phyloP scores from a whole-genome alignment of 2,797 vertebrate genomes.

The Ctenopoma kingsleyae region DNA sequence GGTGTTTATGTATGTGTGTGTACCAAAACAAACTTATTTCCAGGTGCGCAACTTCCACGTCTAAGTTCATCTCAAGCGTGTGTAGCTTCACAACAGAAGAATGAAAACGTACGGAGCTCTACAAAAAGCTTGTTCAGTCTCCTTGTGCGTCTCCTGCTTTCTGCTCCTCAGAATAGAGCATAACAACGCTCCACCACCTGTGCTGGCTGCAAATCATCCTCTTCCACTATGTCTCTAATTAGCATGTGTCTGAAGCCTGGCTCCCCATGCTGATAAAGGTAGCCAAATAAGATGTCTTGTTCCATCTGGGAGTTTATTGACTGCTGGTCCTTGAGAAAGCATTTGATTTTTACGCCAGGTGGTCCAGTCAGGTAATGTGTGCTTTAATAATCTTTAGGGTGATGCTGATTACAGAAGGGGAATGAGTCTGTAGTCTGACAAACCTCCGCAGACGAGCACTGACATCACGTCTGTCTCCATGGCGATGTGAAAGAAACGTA shows the following conservation, averaged over 20 bases:
- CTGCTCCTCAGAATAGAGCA: slow-evolving; percentile 45
- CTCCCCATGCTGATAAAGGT: slow-evolving; percentile 24
- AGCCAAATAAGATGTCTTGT: slow-evolving; percentile 50
- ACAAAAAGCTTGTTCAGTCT: slow-evolving; percentile 13
- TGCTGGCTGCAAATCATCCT: slow-evolving; percentile 44
- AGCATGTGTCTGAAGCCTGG: slow-evolving; percentile 35
- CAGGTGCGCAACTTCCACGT: not conserved
- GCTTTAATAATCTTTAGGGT: slow-evolving; percentile 59
- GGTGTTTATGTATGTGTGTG: not conserved
- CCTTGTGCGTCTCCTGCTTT: slow-evolving; percentile 1
- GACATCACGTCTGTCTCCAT: slow-evolving; percentile 89
- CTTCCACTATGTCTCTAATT: slow-evolving; percentile 43
- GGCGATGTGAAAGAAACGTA: slow-evolving; percentile 77
- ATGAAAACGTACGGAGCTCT: slow-evolving; percentile 28
- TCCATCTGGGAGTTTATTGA: slow-evolving; percentile 59
- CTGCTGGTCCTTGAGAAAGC: slow-evolving; percentile 33
- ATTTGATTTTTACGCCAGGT: slow-evolving; percentile 50
- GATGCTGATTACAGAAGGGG: slow-evolving; percentile 41
- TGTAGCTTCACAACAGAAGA: not conserved
- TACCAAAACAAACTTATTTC: slow-evolving; percentile 5
- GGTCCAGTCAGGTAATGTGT: slow-evolving; percentile 41
- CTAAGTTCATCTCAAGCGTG: not conserved
- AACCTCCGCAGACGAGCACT: slow-evolving; percentile 67
- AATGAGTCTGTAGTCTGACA: slow-evolving; percentile 57
- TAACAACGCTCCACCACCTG: slow-evolving; percentile 48